Conservation (phyloP, 2,888 invertebrate species). For the Physocephala rufipes region DNA sequence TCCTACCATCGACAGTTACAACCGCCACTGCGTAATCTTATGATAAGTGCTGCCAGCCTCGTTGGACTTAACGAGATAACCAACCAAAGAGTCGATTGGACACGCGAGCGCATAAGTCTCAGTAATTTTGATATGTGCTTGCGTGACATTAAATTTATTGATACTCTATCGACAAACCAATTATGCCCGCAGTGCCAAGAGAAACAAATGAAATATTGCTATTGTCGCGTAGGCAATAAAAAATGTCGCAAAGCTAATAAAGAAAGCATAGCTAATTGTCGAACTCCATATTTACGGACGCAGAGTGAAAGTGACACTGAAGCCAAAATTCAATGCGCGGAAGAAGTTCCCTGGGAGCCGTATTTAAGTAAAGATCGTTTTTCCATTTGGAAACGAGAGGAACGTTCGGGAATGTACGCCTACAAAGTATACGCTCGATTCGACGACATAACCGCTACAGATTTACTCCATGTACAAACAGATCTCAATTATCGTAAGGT, state of each 20-base stretch:
- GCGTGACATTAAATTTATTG: slow-evolving; percentile 71
- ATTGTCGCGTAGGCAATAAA: slow-evolving; percentile 56
- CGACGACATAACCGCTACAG: slow-evolving; percentile 78
- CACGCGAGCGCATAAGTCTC: slow-evolving; percentile 69
- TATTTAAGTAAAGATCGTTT: slow-evolving; percentile 83
- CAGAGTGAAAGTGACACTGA: slow-evolving; percentile 31
- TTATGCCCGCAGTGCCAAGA: slow-evolving; percentile 60
- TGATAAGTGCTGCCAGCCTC: slow-evolving; percentile 70
- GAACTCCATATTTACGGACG: slow-evolving; percentile 23
- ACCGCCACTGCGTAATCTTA: slow-evolving; percentile 68
- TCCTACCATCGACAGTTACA: slow-evolving; percentile 60
- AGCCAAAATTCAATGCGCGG: slow-evolving; percentile 46
- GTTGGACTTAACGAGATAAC: slow-evolving; percentile 63
- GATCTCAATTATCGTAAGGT: slow-evolving; percentile 79
- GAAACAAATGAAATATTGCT: slow-evolving; percentile 58
- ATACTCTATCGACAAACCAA: slow-evolving; percentile 68
- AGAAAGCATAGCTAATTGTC: slow-evolving; percentile 67
- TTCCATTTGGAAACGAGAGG: slow-evolving; percentile 82
- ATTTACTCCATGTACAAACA: slow-evolving; percentile 84
- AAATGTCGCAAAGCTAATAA: slow-evolving; percentile 47
- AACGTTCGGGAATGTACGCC: slow-evolving; percentile 76
- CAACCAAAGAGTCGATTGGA: slow-evolving; percentile 70
- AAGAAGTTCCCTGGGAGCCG: slow-evolving; percentile 69
- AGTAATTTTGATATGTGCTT: slow-evolving; percentile 69
- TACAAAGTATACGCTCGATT: slow-evolving; percentile 90